Evolutionary conservation across 2,888 invertebrate genomes (phyloP).

Genomic region (Drosophila maculinotata): DNA sequence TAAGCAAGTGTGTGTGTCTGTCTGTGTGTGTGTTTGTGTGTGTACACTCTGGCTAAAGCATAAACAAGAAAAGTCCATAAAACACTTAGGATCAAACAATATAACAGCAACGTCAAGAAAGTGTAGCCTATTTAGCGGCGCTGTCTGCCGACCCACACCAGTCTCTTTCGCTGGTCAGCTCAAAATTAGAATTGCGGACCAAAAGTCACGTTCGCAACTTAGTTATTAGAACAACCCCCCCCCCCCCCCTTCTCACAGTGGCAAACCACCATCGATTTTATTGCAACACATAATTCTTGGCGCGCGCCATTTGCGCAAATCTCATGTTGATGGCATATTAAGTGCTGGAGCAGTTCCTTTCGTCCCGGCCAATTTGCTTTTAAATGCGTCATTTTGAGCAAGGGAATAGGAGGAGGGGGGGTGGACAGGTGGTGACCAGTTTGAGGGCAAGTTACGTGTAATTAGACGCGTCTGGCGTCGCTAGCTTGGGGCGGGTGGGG

Average conservation of each 20-base stretch:
- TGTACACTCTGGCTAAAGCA: conserved; percentile 41
- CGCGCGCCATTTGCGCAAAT: conserved; percentile 74
- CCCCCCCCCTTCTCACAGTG: neutral
- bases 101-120: conserved; percentile 44
- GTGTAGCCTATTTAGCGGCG: conserved; percentile 58
- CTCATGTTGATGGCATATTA: conserved; percentile 81
- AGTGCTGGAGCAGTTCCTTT: conserved; percentile 47
- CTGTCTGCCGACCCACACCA: no score
- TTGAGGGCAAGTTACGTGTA: conserved; percentile 63
- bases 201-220: conserved; percentile 74
- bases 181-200: conserved; percentile 69
- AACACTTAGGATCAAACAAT: conserved; percentile 76
- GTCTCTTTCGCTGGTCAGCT: conserved; percentile 14
- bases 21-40: conserved; percentile 8
- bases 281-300: conserved; percentile 77
- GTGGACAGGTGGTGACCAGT: conserved; percentile 1
- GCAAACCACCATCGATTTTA: conserved; percentile 68
- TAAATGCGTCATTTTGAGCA: conserved; percentile 63
- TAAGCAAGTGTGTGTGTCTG: conserved; percentile 4
- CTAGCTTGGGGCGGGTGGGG: conserved; percentile 38
- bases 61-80: conserved; percentile 81
- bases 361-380: conserved; percentile 63
- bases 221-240: conserved; percentile 62
- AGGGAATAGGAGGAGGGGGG: neutral
- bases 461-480: conserved; percentile 69